A percentile compares a stretch with the other conserved stretches of the same genome.
Evolutionary conservation across 1,140 invertebrate genomes (phyloP).

Genomic region (Magallana ariakensis): DNA sequence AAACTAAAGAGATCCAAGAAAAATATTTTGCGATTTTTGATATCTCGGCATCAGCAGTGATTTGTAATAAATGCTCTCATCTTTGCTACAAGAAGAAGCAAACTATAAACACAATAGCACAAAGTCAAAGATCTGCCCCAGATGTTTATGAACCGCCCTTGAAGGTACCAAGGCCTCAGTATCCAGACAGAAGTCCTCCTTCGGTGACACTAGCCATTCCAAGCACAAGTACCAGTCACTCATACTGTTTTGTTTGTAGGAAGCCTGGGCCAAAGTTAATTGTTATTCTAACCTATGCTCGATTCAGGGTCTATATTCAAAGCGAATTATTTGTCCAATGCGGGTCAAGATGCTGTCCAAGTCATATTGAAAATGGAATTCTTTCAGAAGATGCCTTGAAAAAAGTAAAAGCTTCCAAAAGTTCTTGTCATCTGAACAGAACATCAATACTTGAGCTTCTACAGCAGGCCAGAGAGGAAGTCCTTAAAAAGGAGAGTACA

Average conservation of each 20-base stretch:
- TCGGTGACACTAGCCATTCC: conserved; percentile 10
- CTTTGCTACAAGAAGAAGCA: neutral
- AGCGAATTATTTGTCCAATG: neutral
- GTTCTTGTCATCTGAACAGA: neutral
- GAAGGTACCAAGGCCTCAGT: too few species aligned
- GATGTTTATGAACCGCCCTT: too few species aligned
- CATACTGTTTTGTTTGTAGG: conserved; percentile 2
- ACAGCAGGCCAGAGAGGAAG: neutral
- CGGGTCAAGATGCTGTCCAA: neutral
- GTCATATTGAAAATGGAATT: neutral
- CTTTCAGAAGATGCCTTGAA: neutral
- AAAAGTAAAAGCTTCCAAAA: neutral
- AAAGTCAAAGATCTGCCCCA: too few species aligned
- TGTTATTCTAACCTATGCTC: neutral
- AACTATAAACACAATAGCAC: too few species aligned
- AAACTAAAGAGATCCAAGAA: neutral
- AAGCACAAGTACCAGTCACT: neutral
- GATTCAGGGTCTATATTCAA: neutral
- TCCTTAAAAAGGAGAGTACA: neutral
- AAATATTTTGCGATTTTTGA: neutral
- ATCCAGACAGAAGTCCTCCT: neutral
- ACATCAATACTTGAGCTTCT: neutral
- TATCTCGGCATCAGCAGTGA: neutral
- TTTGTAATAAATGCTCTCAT: neutral
- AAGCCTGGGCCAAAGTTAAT: neutral